These are phyloP conservation scores for Tupaia tana DNA, from an alignment of 2,113 vertebrate species.

Conservation along the genomic window DNA sequence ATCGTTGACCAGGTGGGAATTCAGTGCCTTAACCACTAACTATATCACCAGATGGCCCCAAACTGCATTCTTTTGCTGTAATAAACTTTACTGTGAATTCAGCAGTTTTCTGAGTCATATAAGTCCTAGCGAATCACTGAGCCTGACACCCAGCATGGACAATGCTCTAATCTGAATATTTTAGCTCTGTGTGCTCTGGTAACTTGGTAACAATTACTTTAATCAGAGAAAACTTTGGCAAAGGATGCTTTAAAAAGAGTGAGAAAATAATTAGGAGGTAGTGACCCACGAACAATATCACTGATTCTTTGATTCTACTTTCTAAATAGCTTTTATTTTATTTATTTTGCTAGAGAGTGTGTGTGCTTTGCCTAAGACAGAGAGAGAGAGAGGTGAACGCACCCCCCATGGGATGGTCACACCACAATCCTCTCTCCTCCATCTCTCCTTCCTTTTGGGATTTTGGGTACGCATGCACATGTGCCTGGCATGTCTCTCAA, in stretches of 20 bases:
- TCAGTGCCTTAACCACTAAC: too few relatives aligned
- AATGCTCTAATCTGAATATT: neutral
- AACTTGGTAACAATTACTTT: neutral
- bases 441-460: too few relatives aligned
- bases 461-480: too few relatives aligned
- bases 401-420: too few relatives aligned
- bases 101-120: neutral
- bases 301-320: neutral
- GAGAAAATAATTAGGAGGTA: neutral
- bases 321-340: neutral
- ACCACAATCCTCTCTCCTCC: too few relatives aligned
- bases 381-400: too few relatives aligned
- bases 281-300: neutral
- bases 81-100: neutral
- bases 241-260: neutral
- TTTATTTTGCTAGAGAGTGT: too few relatives aligned
- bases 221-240: neutral
- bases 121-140: neutral
- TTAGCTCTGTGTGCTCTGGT: neutral
- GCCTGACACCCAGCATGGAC: neutral
- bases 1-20: too few relatives aligned
- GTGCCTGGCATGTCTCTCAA: too few relatives aligned
- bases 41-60: too few relatives aligned
- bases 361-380: too few relatives aligned
- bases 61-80: neutral